Base-by-base conservation (phyloP, 2,113 vertebrate species). In the Pangasianodon gigas region DNA sequence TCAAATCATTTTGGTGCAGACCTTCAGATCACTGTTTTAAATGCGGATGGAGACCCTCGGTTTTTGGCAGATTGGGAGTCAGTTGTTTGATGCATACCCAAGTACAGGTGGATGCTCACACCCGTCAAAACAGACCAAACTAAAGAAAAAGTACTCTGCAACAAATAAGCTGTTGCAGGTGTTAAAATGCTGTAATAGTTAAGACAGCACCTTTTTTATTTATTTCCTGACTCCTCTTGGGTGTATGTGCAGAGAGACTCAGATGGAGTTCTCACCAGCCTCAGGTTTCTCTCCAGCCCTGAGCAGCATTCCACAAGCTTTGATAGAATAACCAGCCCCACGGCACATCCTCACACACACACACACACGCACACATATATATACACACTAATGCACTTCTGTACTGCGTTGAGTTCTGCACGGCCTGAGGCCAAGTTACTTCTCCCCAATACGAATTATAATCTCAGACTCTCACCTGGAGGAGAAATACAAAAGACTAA, bases 231-330 rank as follows among this genome's bases (percentile, higher is more conserved):
- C 3, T 37, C n/a, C 58, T 21, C 52, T 81, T n/a, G 79, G 24
- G 91, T 88, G 90, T 90, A 88, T 89, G n/a, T 26, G 84, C 87
- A 91, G 92, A 93, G 83, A 87, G 82, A 51, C 19, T 88, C 88
- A 90, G 90, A 26, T 44, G 86, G 87, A 67, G 88, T 96, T 96
- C 96, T 95, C 95, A 96, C 92, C 93, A 89, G 95, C 92, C 71
- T 96, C 91, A 90, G 88, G 94, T 96, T 96, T 95, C 95, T 87
- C 56, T 37, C 44, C 29, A 67, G 94, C 94, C 93, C 84, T 92
- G 94, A 92, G 93, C 91, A 11, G 83, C 62, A 56, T 94, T 93
- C 90, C 92, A 91, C 92, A 86, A 88, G 89, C 90, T 91, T 91
- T 92, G 92, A 94, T 93, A 92, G 93, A 95, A 93, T 94, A 94